phyloP scores from a whole-genome alignment of 2,113 vertebrate species.

The Corvus moneduloides region DNA sequence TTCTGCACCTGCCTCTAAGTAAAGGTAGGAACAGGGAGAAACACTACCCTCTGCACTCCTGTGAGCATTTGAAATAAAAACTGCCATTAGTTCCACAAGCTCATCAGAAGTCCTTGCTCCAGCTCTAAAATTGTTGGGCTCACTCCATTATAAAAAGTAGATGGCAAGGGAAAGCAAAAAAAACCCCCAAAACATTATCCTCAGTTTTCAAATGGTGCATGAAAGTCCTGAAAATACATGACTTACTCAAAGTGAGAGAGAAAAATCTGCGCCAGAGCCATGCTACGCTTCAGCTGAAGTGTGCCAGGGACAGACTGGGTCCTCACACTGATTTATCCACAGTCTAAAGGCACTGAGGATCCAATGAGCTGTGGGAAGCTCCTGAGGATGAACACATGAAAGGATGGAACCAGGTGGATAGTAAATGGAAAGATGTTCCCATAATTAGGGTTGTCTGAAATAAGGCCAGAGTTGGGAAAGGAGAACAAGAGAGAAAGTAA shows the following conservation, averaged over 20 bases:
- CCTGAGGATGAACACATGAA: neutral
- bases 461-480: neutral
- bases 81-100: neutral
- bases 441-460: neutral
- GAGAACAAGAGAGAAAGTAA: neutral
- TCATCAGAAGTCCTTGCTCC: neutral
- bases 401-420: neutral
- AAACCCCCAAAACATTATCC: neutral
- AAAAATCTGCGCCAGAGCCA: neutral
- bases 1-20: neutral
- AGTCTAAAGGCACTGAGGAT: neutral
- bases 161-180: neutral
- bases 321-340: neutral
- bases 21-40: neutral
- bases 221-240: neutral
- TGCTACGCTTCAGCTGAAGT: neutral
- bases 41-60: neutral
- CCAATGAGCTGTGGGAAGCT: neutral
- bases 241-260: neutral
- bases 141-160: neutral
- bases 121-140: neutral
- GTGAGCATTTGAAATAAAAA: neutral
- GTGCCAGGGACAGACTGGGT: neutral
- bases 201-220: neutral
- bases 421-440: neutral